A percentile compares a stretch with the other conserved stretches of the same genome.
phyloP scores from a whole-genome alignment of 2,797 vertebrate species.

The Salmo trutta region DNA sequence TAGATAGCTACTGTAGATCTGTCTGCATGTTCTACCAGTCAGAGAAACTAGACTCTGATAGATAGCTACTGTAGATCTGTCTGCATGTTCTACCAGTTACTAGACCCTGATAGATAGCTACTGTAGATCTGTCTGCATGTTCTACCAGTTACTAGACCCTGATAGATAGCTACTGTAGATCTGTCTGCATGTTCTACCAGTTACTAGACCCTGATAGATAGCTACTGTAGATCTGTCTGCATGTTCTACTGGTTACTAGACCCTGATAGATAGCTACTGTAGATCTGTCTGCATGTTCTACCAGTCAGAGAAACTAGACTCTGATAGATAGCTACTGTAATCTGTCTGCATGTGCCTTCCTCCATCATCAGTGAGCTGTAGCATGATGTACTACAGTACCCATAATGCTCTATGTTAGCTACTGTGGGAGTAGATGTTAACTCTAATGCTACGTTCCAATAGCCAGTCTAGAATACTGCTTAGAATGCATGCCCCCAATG shows the following conservation, averaged over 20 bases:
- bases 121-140: conserved; percentile 44
- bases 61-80: neutral
- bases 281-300: too few species aligned
- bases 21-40: conserved; percentile 43
- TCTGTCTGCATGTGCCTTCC: conserved; percentile 44
- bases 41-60: neutral
- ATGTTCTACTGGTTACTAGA: too few species aligned
- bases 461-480: neutral
- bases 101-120: neutral
- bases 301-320: too few species aligned
- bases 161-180: neutral
- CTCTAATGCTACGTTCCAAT: neutral
- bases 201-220: too few species aligned
- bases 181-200: too few species aligned
- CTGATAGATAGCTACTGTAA: neutral
- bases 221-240: too few species aligned
- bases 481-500: neutral
- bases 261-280: too few species aligned
- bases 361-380: conserved; percentile 19
- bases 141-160: conserved; percentile 5
- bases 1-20: conserved; percentile 1
- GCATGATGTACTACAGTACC: neutral
- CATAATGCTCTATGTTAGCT: neutral
- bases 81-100: conserved; percentile 37
- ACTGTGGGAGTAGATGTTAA: neutral